Evolutionary conservation across 1,140 invertebrate genomes (phyloP).

Genomic region (Bombus picipes): DNA sequence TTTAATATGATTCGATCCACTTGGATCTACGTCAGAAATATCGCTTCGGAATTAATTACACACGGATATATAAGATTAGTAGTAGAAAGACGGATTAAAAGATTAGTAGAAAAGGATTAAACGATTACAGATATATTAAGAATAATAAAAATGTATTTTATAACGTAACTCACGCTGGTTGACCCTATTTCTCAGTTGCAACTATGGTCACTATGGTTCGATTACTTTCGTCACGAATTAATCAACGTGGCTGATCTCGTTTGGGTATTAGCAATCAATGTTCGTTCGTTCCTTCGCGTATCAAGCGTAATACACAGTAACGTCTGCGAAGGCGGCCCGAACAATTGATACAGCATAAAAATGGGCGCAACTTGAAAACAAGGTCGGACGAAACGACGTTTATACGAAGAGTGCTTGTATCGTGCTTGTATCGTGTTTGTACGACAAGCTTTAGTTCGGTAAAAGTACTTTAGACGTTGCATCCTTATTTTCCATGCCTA

Average conservation of each 20-base stretch:
- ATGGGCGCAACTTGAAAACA: slow-evolving; percentile 24
- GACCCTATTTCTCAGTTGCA: too few relatives aligned
- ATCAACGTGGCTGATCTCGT: neutral
- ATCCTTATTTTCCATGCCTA: neutral
- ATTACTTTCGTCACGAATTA: neutral
- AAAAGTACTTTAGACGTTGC: neutral
- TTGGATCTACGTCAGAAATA: too few relatives aligned
- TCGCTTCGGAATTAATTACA: too few relatives aligned
- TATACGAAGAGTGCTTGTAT: neutral
- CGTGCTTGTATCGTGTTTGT: neutral
- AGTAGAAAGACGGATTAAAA: too few relatives aligned
- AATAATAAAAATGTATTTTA: neutral
- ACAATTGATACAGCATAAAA: slow-evolving; percentile 32
- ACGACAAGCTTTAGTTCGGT: neutral
- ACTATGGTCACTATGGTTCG: neutral
- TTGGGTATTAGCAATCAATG: slow-evolving; percentile 4
- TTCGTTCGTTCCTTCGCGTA: neutral
- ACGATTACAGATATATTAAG: neutral
- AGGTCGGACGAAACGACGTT: slow-evolving; percentile 7
- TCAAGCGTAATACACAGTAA: neutral
- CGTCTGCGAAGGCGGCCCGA: neutral
- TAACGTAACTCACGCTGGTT: neutral
- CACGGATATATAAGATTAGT: too few relatives aligned
- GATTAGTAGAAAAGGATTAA: neutral
- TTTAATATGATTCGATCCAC: too few relatives aligned